These are phyloP conservation scores for Bombus cullumanus DNA, from an alignment of 1,140 invertebrate species.

Conservation along the genomic window DNA sequence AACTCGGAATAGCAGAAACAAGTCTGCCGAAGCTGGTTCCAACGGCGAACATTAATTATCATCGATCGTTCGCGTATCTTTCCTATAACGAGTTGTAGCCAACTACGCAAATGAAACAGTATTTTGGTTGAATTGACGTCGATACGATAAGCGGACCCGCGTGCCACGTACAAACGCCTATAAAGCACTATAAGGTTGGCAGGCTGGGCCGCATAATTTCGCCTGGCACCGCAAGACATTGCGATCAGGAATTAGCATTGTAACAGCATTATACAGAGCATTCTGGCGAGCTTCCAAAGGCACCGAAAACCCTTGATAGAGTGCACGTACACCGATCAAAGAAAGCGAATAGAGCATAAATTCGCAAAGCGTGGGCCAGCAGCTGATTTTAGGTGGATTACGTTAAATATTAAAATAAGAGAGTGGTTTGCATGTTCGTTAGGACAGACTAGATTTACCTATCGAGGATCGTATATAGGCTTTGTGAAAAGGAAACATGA, in stretches of 20 bases:
- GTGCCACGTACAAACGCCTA: neutral
- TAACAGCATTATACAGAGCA: constrained; percentile 45
- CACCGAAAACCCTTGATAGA: constrained; percentile 47
- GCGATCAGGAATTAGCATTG: constrained; percentile 59
- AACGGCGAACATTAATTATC: neutral
- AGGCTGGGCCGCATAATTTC: constrained; percentile 44
- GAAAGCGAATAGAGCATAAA: neutral
- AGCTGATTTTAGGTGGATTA: too few species aligned
- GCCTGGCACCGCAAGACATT: constrained; percentile 50
- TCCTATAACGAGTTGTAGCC: constrained; percentile 7
- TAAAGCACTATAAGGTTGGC: constrained; percentile 46
- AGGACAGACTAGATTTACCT: too few species aligned
- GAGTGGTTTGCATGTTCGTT: too few species aligned
- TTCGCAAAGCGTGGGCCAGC: too few species aligned
- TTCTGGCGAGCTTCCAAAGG: constrained; percentile 48
- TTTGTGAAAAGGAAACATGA: too few species aligned
- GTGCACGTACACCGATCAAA: neutral
- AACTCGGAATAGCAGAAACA: neutral
- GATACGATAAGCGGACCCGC: constrained; percentile 21
- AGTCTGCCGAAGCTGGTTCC: neutral
- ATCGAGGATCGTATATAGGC: too few species aligned
- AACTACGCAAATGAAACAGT: constrained; percentile 46
- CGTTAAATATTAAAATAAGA: too few species aligned
- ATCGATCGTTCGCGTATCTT: neutral
- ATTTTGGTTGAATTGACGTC: constrained; percentile 46